These are phyloP conservation scores for Peromyscus attwateri DNA, from an alignment of 2,797 vertebrate species.

Conservation along the genomic window DNA sequence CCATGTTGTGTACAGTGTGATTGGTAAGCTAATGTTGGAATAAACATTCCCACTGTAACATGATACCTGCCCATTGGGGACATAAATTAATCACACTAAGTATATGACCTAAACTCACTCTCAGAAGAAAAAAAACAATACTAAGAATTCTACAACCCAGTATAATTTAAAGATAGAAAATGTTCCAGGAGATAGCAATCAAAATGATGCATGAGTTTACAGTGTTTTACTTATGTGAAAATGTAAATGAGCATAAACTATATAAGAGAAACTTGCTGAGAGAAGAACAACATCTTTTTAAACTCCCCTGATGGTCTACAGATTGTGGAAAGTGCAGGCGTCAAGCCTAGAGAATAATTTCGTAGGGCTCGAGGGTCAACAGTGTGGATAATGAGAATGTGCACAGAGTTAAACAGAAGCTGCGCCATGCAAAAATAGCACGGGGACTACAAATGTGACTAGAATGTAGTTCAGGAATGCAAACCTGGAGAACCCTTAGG, in stretches of 20 bases:
- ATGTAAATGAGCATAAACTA: slow-evolving; percentile 71
- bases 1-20: neutral
- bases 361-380: neutral
- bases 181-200: slow-evolving; percentile 62
- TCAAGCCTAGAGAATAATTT: slow-evolving; percentile 43
- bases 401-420: neutral
- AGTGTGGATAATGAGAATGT: slow-evolving; percentile 19
- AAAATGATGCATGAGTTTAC: slow-evolving; percentile 64
- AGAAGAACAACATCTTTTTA: slow-evolving; percentile 25
- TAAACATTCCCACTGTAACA: neutral
- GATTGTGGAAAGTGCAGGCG: slow-evolving; percentile 39
- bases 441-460: neutral
- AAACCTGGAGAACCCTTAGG: neutral
- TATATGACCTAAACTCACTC: neutral
- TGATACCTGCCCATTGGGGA: neutral
- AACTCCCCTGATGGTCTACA: slow-evolving; percentile 55
- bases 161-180: slow-evolving; percentile 54
- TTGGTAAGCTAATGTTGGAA: neutral
- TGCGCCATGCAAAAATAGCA: neutral
- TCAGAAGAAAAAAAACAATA: slow-evolving; percentile 16
- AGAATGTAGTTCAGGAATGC: neutral
- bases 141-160: slow-evolving; percentile 53
- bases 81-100: slow-evolving; percentile 8
- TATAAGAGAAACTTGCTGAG: slow-evolving; percentile 60
- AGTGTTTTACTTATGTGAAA: slow-evolving; percentile 69